Percentiles rank a stretch among this genome's conserved stretches.
Evolutionary conservation across 2,888 invertebrate genomes (phyloP).

Genomic region (Argyra leucocephala): DNA sequence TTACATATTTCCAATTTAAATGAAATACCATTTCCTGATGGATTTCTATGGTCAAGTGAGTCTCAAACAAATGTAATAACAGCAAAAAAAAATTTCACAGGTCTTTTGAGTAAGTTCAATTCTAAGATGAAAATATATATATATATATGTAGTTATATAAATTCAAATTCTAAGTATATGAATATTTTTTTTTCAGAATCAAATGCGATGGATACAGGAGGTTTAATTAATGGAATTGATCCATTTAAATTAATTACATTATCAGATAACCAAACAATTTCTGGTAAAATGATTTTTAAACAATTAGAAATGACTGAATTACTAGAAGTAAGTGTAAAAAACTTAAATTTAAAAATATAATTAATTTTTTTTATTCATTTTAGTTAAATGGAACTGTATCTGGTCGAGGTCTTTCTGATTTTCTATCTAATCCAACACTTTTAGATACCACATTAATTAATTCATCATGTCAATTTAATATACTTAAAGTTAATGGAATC

Average conservation of each 20-base stretch:
- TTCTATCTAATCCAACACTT: conserved; percentile 45
- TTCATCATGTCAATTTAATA: conserved; percentile 44
- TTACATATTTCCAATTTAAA: conserved; percentile 43
- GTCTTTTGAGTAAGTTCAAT: conserved; percentile 34
- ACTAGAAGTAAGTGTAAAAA: conserved; percentile 40
- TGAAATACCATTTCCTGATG: conserved; percentile 46
- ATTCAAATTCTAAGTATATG: neutral
- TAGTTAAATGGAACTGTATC: conserved; percentile 47
- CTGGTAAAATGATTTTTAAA: conserved; percentile 46
- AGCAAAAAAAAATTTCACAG: conserved; percentile 45
- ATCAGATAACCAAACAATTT: conserved; percentile 39
- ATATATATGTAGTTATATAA: neutral
- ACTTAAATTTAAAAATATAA: neutral
- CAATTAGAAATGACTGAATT: conserved; percentile 46
- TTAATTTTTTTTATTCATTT: conserved; percentile 22
- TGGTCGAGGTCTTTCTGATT: conserved; percentile 41
- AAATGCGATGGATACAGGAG: conserved; percentile 38
- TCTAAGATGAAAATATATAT: neutral
- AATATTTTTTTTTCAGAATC: conserved; percentile 24
- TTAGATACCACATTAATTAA: conserved; percentile 39
- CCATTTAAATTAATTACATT: conserved; percentile 45
- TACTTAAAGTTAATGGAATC: conserved; percentile 46
- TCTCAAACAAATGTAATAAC: conserved; percentile 36
- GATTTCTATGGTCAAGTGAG: conserved; percentile 43
- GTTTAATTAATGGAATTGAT: conserved; percentile 44